phyloP scores from a whole-genome alignment of 2,797 vertebrate species.

The Cephalopachus bancanus region DNA sequence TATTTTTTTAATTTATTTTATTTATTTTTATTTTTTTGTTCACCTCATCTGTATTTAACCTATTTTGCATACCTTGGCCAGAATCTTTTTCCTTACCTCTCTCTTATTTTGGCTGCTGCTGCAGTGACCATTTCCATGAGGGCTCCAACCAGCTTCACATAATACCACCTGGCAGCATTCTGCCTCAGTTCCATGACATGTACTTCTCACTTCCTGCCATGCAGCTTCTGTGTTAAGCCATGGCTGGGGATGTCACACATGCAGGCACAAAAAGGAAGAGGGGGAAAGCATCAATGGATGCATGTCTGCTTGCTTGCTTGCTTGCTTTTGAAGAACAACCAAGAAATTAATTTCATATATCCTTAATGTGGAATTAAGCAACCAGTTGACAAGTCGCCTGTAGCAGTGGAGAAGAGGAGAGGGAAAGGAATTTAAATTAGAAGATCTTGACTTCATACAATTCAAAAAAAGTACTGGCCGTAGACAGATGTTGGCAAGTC shows the following conservation, averaged over 20 bases:
- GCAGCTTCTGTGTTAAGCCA: not conserved
- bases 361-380: not conserved
- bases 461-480: not conserved
- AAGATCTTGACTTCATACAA: not conserved
- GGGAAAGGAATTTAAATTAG: not conserved
- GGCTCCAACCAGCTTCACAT: not conserved
- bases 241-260: not conserved
- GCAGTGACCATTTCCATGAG: not conserved
- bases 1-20: not conserved
- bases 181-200: not conserved
- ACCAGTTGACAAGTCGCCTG: not conserved
- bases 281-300: not conserved
- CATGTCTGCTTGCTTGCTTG: not conserved
- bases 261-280: not conserved
- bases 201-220: not conserved
- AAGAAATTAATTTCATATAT: slow-evolving; percentile 22
- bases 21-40: not conserved
- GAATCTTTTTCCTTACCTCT: not conserved
- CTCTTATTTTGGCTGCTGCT: not conserved
- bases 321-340: slow-evolving; percentile 13
- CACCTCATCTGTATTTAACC: not conserved
- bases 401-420: not conserved
- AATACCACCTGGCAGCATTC: not conserved
- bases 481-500: not conserved
- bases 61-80: not conserved